Evolutionary conservation across 2,888 invertebrate species (phyloP).

Genomic region (Yponomeuta malinellus): DNA sequence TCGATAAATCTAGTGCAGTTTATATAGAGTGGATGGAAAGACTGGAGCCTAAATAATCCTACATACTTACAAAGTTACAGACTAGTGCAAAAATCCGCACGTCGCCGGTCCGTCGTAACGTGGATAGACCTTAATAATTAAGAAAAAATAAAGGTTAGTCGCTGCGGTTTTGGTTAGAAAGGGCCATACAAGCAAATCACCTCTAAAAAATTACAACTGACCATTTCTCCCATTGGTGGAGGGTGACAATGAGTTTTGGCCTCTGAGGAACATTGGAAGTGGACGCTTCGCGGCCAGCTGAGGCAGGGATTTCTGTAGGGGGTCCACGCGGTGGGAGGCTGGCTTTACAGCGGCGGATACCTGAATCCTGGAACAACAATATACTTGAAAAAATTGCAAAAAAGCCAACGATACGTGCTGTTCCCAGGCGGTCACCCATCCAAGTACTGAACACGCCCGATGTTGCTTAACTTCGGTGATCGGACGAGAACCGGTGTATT

Average conservation of each 20-base stretch:
- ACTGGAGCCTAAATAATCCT: no score
- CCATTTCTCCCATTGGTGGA: slow-evolving; percentile 1
- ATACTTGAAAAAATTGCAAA: slow-evolving; percentile 2
- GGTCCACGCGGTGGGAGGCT: slow-evolving; percentile 63
- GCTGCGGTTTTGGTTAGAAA: neutral
- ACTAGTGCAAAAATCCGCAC: no score
- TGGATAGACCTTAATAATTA: no score
- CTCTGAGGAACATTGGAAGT: neutral
- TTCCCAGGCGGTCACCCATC: slow-evolving; percentile 33
- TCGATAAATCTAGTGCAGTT: no score
- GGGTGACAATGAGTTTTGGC: neutral
- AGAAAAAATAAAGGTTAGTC: no score
- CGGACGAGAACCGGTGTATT: slow-evolving; percentile 52
- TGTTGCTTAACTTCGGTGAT: slow-evolving; percentile 52
- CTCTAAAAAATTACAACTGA: neutral
- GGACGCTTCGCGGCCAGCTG: slow-evolving; percentile 33
- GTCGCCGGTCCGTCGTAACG: no score
- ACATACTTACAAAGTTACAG: no score
- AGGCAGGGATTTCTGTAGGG: slow-evolving; percentile 52
- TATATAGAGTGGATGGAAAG: no score
- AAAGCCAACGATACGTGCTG: slow-evolving; percentile 27
- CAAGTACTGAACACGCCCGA: slow-evolving; percentile 39
- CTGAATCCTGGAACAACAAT: slow-evolving; percentile 34
- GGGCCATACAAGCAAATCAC: neutral
- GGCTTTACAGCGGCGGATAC: slow-evolving; percentile 60